These are phyloP conservation scores for Tribolium castaneum DNA, from an alignment of 1,140 invertebrate genomes.

Conservation along the genomic window DNA sequence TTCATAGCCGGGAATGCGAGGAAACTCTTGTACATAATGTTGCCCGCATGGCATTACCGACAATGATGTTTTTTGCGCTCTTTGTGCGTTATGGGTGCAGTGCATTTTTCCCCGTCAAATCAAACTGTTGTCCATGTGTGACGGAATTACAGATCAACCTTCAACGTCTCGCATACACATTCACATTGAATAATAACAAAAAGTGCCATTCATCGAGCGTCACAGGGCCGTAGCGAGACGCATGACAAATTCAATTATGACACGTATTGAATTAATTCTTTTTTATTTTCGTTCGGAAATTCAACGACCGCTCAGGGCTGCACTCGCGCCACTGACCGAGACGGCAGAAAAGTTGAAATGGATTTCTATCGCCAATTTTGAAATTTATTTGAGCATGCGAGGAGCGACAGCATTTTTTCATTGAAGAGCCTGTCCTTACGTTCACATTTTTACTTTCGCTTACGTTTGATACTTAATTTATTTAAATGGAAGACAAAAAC, in stretches of 20 bases:
- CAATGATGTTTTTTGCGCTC: constrained; percentile 2
- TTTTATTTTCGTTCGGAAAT: constrained; percentile 4
- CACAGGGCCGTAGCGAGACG: constrained; percentile 32
- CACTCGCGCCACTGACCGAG: background rate
- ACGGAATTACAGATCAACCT: constrained; percentile 24
- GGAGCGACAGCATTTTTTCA: no score
- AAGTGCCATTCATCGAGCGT: constrained; percentile 36
- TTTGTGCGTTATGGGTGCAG: constrained; percentile 22
- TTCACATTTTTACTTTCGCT: no score
- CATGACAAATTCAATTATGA: constrained; percentile 39
- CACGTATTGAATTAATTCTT: constrained; percentile 29
- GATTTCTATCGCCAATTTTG: background rate
- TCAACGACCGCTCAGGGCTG: constrained; percentile 1
- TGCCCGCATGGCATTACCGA: constrained; percentile 7
- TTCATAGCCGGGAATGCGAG: constrained; percentile 7
- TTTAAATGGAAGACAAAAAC: no score
- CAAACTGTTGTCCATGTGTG: constrained; percentile 12
- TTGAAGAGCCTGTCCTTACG: no score
- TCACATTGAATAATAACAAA: constrained; percentile 18
- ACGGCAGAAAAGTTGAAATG: background rate
- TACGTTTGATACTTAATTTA: no score
- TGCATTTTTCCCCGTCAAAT: constrained; percentile 17
- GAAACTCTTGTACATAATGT: background rate
- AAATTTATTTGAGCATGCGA: background rate
- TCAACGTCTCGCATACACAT: constrained; percentile 18